phyloP scores from a whole-genome alignment of 2,888 invertebrate genomes.

The Agonum fuliginosum region DNA sequence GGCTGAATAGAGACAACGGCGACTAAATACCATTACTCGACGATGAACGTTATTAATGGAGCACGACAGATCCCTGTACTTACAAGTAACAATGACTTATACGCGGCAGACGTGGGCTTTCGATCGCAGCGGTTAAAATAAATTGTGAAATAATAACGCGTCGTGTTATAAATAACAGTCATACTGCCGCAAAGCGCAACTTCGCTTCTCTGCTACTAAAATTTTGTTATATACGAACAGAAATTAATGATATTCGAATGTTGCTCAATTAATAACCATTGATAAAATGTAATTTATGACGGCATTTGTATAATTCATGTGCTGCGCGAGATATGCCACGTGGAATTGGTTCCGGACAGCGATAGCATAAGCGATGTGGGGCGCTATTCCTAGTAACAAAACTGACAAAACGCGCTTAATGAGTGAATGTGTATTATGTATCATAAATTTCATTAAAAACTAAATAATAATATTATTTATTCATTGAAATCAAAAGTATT shows the following conservation, averaged over 20 bases:
- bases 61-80: conserved; percentile 65
- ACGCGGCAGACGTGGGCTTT: conserved; percentile 60
- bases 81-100: conserved; percentile 68
- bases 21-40: conserved; percentile 66
- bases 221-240: conserved; percentile 52
- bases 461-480: too few species aligned
- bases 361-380: not conserved
- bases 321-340: conserved; percentile 26
- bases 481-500: too few species aligned
- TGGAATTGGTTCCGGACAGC: conserved; percentile 41
- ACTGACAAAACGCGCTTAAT: not conserved
- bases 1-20: conserved; percentile 58
- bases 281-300: conserved; percentile 57
- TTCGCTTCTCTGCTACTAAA: conserved; percentile 23
- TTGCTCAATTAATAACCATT: conserved; percentile 59
- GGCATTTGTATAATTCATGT: conserved; percentile 59
- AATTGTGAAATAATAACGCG: conserved; percentile 52
- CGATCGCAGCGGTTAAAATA: conserved; percentile 42
- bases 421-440: too few species aligned
- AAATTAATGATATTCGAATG: conserved; percentile 58
- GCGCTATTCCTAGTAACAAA: not conserved
- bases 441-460: too few species aligned
- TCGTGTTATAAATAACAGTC: conserved; percentile 19
- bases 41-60: conserved; percentile 69
- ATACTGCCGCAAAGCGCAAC: conserved; percentile 21